Base-by-base conservation (phyloP, 2,888 invertebrate genomes). In the Rotaria magnacalcarata region DNA sequence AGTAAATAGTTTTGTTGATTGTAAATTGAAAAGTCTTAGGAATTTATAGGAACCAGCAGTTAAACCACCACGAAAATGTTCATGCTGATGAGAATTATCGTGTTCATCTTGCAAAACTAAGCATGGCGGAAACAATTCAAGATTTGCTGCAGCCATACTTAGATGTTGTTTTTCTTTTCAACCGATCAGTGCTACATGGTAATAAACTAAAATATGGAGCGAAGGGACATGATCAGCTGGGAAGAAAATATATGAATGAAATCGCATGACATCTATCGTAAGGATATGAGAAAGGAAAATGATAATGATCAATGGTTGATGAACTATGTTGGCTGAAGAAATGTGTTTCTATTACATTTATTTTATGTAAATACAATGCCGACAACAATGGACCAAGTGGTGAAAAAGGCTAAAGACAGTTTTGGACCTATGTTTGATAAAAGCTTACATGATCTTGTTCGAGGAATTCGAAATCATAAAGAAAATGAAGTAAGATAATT, bases 341-440 rank as follows among this genome's bases (percentile, higher is more conserved):
- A 67, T 27, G 10, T 16, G 11, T 67, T 67, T 67, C 67, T 27
- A 34, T 34, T 67, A 34, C 56, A 56, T 56, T 56, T 56, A 56
- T 24, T 56, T 56, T 56, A 56, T 41, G 6, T 27, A 41, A 67
- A 34, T 27, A 34, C 14, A 34, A 50, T 50, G 84, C 54, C 86
- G 60, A 41, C 74, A 43, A 50, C 52, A 24, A 86, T 86, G 86
- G 86, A 86, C 52, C 85, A 85, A 54, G 86, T 85, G 11, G 85
- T 98, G 89, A 95, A 96, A 91, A 97, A 97, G 93, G 97, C 98
- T 89, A 97, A 96, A 93, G 97, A 97, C 88, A 98, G 98, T 92
- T 94, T 99, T 89, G 98, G 99, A 92, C 94, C 98, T 90, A 96
- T 99, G 94, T 97, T 99, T 92, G 99, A 99, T 92, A 99, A 99